These are phyloP conservation scores for Amorpha juglandis DNA, from an alignment of 2,888 invertebrate species.

Conservation along the genomic window DNA sequence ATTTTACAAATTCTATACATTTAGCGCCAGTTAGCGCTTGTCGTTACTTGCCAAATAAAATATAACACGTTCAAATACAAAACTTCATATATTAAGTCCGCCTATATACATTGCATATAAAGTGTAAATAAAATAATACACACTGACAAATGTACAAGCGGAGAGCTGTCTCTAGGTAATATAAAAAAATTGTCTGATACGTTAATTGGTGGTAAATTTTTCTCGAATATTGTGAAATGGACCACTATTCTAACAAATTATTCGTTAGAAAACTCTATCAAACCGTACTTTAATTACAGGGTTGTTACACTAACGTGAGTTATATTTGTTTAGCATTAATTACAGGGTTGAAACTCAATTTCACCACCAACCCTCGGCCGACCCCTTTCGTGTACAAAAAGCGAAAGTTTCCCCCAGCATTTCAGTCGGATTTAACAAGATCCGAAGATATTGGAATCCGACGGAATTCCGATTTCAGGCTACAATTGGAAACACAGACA, in stretches of 20 bases:
- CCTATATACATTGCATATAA: no score
- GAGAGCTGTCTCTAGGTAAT: no score
- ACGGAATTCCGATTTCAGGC: slow-evolving; percentile 37
- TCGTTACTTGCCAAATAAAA: no score
- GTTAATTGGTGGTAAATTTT: no score
- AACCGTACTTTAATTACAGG: neutral
- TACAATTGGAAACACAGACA: slow-evolving; percentile 30
- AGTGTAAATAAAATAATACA: no score
- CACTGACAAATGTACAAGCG: no score
- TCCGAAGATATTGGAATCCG: slow-evolving; percentile 48
- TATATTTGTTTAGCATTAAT: slow-evolving; percentile 74
- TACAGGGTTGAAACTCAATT: slow-evolving; percentile 54
- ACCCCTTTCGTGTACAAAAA: slow-evolving; percentile 66
- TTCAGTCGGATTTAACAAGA: slow-evolving; percentile 54
- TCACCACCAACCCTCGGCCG: slow-evolving; percentile 38
- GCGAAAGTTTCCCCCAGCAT: slow-evolving; percentile 45
- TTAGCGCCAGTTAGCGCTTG: no score
- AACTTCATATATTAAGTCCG: no score
- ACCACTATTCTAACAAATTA: neutral
- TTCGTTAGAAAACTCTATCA: neutral
- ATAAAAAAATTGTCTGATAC: no score
- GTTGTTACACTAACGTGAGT: slow-evolving; percentile 47
- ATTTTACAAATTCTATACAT: no score
- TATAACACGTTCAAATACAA: no score
- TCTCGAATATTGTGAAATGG: no score